A percentile compares a stretch with the other conserved stretches of the same genome.
Conservation (phyloP, 2,797 vertebrate genomes). For the Platalea minor region DNA sequence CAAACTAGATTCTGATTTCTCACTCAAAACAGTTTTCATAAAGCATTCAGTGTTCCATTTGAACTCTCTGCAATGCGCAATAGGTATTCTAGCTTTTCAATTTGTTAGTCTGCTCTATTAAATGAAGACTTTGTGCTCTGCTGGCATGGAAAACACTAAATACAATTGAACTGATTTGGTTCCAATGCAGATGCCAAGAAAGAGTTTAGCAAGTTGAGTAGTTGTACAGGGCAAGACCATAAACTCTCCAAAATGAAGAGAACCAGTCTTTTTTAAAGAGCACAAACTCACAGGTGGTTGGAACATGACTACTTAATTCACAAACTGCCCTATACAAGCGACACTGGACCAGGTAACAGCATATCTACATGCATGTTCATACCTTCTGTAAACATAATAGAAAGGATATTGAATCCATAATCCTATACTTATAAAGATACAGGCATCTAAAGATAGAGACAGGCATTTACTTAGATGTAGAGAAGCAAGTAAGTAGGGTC, state of each 20-base stretch:
- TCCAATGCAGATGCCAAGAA: not conserved
- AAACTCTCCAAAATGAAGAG: not conserved
- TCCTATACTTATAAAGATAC: not conserved
- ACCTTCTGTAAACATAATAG: not conserved
- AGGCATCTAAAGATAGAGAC: not conserved
- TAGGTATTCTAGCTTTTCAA: not conserved
- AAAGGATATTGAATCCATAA: not conserved
- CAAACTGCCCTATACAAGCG: not conserved
- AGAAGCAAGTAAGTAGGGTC: not conserved
- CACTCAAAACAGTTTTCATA: not conserved
- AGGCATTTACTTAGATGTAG: not conserved
- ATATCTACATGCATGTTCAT: not conserved
- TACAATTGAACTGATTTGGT: not conserved
- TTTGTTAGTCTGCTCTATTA: not conserved
- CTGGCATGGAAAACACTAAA: not conserved
- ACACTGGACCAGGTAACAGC: not conserved
- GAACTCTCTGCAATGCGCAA: not conserved
- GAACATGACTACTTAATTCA: not conserved
- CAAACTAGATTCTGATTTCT: not conserved
- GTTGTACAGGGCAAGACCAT: not conserved
- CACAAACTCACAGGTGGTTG: not conserved
- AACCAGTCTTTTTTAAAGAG: not conserved
- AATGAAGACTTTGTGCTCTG: slow-evolving; percentile 6
- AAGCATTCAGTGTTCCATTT: not conserved
- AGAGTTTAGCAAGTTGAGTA: not conserved